Evolutionary conservation across 1,140 invertebrate genomes (phyloP).

Genomic region (Protaetia brevitarsis): DNA sequence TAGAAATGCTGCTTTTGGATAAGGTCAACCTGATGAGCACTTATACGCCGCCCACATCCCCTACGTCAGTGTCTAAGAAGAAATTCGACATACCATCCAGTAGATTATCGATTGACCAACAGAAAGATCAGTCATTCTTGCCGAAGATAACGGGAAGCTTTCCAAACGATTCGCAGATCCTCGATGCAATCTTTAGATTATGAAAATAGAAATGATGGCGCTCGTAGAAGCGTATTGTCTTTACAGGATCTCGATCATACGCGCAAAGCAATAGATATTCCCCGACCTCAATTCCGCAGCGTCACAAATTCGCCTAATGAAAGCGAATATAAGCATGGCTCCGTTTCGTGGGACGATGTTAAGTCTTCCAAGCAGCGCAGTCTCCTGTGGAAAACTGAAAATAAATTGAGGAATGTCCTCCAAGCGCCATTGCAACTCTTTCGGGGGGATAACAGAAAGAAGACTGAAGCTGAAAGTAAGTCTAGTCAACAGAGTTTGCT

Average conservation of each 20-base stretch:
- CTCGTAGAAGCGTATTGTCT: not conserved
- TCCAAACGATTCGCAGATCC: slow-evolving; percentile 27
- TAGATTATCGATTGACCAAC: not conserved
- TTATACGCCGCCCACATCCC: slow-evolving; percentile 42
- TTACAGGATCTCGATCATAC: slow-evolving; percentile 3
- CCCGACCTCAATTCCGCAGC: not conserved
- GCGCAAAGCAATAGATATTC: not conserved
- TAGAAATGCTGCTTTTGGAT: slow-evolving; percentile 48
- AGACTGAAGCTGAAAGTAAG: not conserved
- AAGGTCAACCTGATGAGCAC: slow-evolving; percentile 44
- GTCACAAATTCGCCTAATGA: not conserved
- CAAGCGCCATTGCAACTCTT: not conserved
- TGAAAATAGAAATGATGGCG: not conserved
- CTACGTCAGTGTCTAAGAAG: slow-evolving; percentile 17
- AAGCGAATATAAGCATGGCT: not conserved
- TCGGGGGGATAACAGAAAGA: slow-evolving; percentile 22
- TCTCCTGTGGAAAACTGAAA: slow-evolving; percentile 7
- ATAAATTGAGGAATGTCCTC: not conserved
- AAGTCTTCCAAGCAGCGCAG: not conserved
- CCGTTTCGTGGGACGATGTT: not conserved
- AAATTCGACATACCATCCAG: slow-evolving; percentile 5
- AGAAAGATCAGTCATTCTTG: slow-evolving; percentile 23
- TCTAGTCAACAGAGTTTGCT: slow-evolving; percentile 33
- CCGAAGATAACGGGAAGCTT: slow-evolving; percentile 24
- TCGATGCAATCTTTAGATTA: not conserved